Evolutionary conservation across 2,888 invertebrate species (phyloP).

Genomic region (Listrodromus nycthemerus): DNA sequence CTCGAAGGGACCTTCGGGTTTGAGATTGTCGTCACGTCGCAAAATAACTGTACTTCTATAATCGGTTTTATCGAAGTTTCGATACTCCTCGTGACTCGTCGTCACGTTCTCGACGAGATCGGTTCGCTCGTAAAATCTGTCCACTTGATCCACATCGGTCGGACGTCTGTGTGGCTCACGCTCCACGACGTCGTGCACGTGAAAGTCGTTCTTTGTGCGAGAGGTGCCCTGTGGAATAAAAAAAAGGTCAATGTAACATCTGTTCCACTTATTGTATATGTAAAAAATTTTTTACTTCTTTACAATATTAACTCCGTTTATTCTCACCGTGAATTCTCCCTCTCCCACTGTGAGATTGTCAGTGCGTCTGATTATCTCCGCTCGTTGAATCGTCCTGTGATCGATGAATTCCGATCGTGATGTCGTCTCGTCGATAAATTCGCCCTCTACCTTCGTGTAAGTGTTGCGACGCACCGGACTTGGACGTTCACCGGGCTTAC

Average conservation of each 20-base stretch:
- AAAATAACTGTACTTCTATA: conserved; percentile 79
- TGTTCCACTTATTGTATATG: background rate
- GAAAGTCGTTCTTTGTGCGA: conserved; percentile 82
- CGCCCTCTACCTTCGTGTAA: conserved; percentile 92
- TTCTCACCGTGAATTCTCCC: conserved; percentile 85
- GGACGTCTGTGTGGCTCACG: conserved; percentile 86
- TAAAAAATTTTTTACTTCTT: background rate
- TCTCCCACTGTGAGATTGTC: conserved; percentile 89
- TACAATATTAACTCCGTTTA: background rate
- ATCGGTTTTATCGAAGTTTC: conserved; percentile 87
- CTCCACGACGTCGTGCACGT: conserved; percentile 76
- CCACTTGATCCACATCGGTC: conserved; percentile 88
- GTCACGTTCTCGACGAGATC: conserved; percentile 88
- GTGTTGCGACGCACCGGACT: conserved; percentile 90
- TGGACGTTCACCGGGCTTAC: conserved; percentile 88
- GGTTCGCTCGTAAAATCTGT: conserved; percentile 77
- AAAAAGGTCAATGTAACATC: background rate
- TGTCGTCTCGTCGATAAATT: conserved; percentile 90
- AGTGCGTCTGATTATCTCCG: conserved; percentile 87
- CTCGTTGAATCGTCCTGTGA: conserved; percentile 87
- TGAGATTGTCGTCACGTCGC: conserved; percentile 84
- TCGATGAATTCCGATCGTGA: conserved; percentile 89
- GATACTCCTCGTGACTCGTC: conserved; percentile 89
- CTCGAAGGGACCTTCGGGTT: conserved; percentile 85
- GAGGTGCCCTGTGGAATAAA: conserved; percentile 79